Base-by-base conservation (phyloP, 2,888 invertebrate species). In the Drosophila pegasa region DNA sequence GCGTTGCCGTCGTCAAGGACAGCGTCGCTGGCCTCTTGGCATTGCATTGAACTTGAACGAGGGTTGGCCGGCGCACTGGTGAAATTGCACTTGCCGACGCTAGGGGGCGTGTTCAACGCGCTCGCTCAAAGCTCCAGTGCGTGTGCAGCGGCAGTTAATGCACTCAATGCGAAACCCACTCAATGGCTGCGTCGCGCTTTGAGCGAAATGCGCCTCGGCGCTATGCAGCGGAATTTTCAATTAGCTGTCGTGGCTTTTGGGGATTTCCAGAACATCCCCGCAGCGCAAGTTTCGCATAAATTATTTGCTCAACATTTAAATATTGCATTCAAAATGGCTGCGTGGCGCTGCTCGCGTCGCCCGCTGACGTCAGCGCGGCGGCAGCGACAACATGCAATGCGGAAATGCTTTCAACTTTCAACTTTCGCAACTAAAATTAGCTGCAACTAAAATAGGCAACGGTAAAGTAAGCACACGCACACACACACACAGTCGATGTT, bases 1-100 rank as follows among this genome's bases (percentile, higher is more conserved):
- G 10, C 52, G 61, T 12, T 38, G 33, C 2, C 52, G 70, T 29
- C 41, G 64, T 78, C 82, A 82, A 82, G 87, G 82, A 65, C 78
- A 77, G 65, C 63, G 74, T 50, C 59, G 54, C 63, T 51, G 62
- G 18, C 60, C 67, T 18, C 43, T 54, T 52, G 20, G 66, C 41
- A 71, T 80, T 81, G 88, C 82, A 83, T 83, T 83, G 82, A 83
- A 83, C 82, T 83, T 83, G 82, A 85, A 87, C 87, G 69, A 52
- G 75, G 78, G 84, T 72, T 72, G 83, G 45, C 43, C 27, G 38
- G 52, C 60, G 41, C 60, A 63, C 56, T 72, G 48, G 37, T 58
- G 54, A 38, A 40, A 41, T 55, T 69, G 73, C 60, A 68, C 16
- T 65, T 51, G 41, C 69, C 40, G 35, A 52, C 68, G 65, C 61